Evolutionary conservation across 2,797 vertebrate species (phyloP), one percentile per base, ranked within the genome.

Genomic region (Choloepus didactylus): DNA sequence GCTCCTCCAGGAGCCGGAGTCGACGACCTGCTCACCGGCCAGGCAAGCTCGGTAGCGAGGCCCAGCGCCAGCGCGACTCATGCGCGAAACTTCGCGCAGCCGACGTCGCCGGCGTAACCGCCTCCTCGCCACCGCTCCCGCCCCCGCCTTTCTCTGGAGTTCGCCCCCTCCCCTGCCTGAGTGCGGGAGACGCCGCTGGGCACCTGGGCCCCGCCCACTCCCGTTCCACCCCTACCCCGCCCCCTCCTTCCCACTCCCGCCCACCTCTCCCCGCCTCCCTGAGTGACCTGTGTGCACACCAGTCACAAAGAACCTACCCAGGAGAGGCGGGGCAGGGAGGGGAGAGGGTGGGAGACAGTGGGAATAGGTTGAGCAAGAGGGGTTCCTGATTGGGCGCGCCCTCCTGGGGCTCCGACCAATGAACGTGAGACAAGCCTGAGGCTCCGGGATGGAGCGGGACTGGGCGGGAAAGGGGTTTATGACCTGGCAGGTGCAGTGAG

Each of bases 401-500:
- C 51, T 81, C 81, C 29, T 29, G 67, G 15, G 46, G 60, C 41
- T 87, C 95, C 2, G 79, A 38, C 96, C 96, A 98, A 98, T 97
- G 92, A 96, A 18, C 35, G 59, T 77, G 64, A 95, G 80, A 87
- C 76, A 64, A 89, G 76, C 46, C 75, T 41, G 75, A 66, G 46
- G 59, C 51, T 73, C 27, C 23, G 0, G n/a, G 66, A 9, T n/a
- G 31, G 18, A 72, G 51, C 8, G 0, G 8, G 59, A 23, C 49
- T 12, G 35, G 16, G 59, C 19, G 77, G 73, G 69, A 44, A 89
- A 75, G 86, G 86, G 88, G 96, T 97, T 97, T 97, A 14, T 97
- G 97, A 97, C 96, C 97, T 96, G 96, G 85, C 95, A 95, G 97
- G 97, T 97, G 96, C 83, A 3, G 21, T 0, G 38, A 12, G 41